Percentiles rank a stretch among this genome's conserved stretches.
These are phyloP conservation scores for Brevimyrus niger DNA, from an alignment of 2,113 vertebrate genomes.

Conservation along the genomic window DNA sequence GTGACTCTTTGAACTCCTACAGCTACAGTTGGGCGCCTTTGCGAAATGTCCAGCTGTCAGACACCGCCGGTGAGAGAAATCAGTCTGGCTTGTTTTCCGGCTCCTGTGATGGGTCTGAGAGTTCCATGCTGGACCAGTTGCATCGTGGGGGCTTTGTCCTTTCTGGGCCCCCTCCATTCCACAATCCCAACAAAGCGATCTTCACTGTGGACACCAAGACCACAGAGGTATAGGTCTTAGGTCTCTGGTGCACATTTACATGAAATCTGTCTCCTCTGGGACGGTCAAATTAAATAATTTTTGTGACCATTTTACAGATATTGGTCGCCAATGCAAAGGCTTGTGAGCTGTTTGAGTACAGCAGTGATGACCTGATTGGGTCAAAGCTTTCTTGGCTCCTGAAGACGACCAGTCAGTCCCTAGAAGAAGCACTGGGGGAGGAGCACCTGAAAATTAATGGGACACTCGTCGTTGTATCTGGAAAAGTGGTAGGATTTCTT, in stretches of 20 bases:
- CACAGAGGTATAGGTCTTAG: conserved; percentile 57
- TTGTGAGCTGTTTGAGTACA: conserved; percentile 72
- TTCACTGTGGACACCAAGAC: conserved; percentile 67
- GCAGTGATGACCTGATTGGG: conserved; percentile 66
- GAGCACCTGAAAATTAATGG: conserved; percentile 59
- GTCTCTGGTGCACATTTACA: background rate
- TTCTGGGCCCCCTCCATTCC: conserved; percentile 37
- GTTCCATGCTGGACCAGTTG: conserved; percentile 54
- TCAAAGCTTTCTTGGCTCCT: conserved; percentile 66
- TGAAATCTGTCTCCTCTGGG: background rate
- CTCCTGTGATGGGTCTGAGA: conserved; percentile 48
- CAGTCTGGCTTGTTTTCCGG: conserved; percentile 26
- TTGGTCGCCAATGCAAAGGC: conserved; percentile 77
- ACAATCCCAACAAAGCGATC: conserved; percentile 68
- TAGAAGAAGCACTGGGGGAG: conserved; percentile 63
- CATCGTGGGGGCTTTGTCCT: conserved; percentile 42
- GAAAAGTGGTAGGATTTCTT: conserved; percentile 72
- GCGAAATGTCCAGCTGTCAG: conserved; percentile 50
- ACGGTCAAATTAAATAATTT: background rate
- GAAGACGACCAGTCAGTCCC: conserved; percentile 61
- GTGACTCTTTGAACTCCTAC: conserved; percentile 59
- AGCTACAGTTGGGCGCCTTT: conserved; percentile 56
- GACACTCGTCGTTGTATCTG: conserved; percentile 48
- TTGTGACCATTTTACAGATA: conserved; percentile 59
- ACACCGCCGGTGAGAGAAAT: conserved; percentile 17